Base-by-base conservation (phyloP, 2,113 vertebrate genomes). In the Furnarius figulus region DNA sequence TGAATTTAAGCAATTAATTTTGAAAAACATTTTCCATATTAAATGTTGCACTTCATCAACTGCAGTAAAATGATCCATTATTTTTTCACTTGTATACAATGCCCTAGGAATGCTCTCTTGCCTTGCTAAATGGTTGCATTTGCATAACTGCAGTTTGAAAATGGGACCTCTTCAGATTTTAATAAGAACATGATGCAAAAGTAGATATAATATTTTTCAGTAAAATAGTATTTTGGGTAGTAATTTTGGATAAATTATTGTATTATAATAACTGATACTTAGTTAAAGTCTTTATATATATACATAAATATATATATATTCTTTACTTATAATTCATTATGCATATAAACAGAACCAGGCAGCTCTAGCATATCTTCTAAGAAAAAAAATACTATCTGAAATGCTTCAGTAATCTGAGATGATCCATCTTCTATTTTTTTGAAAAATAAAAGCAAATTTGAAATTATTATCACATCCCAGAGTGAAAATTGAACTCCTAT, bases 391-490 rank as follows among this genome's bases (percentile, higher is more conserved):
- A 10, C 11, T 70, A 5, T 72, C 42, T 71, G 68, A 94, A 95
- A 92, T 83, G 22, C 15, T 81, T 87, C 46, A 55, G 5, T 91
- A 59, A 89, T 88, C 40, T 78, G 93, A 91, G 35, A 62, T 53
- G 28, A 59, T 40, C 14, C 11, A 40, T 42, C 27, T 90, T 95
- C 44, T 47, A n/a, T 44, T 71, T n/a, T n/a, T 83, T 73, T 76
- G 23, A 28, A 96, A 94, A 97, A 96, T 87, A 90, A 90, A 92
- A 66, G 39, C 23, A 81, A 90, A 82, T 82, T 90, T 70, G 14
- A 47, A 93, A 80, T 87, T 52, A 66, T 35, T 66, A 35, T 66
- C 21, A 30, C 6, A 40, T 67, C 40, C 24, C 23, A 82, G 40
- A 85, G 22, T 52, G 9, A 44, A 15, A 33, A 37, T 18, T 78